These are phyloP conservation scores for Cromileptes altivelis DNA, from an alignment of 2,113 vertebrate genomes.

Conservation along the genomic window DNA sequence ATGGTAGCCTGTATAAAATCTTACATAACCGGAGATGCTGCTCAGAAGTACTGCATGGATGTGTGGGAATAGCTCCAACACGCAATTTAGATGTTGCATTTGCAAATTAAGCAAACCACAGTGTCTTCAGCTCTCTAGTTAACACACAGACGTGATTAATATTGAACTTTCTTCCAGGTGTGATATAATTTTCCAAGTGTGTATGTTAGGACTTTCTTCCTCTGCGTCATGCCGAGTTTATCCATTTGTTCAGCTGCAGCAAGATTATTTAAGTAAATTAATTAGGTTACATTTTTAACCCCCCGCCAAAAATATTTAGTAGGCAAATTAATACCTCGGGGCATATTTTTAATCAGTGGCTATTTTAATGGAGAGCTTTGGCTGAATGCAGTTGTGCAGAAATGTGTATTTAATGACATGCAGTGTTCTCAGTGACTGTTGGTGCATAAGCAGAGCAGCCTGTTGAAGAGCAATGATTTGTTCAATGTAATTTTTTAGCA, in stretches of 20 bases:
- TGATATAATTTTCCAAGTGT: neutral
- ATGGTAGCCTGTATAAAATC: neutral
- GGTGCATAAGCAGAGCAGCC: neutral
- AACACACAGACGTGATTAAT: neutral
- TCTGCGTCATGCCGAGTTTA: constrained; percentile 3
- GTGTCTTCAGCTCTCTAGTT: neutral
- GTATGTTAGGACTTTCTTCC: neutral
- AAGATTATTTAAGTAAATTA: constrained; percentile 48
- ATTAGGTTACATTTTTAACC: constrained; percentile 62
- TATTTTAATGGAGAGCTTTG: constrained; percentile 49
- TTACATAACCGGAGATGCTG: neutral
- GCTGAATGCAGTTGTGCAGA: constrained; percentile 23
- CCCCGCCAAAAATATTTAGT: constrained; percentile 63
- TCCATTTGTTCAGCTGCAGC: constrained; percentile 29
- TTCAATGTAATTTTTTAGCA: neutral
- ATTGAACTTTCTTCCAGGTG: neutral
- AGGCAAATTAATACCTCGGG: constrained; percentile 62
- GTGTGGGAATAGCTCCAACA: neutral
- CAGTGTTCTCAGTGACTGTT: constrained; percentile 7
- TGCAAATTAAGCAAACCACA: neutral
- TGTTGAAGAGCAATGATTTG: neutral
- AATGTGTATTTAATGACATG: constrained; percentile 24
- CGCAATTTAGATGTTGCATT: neutral
- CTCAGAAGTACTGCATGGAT: neutral
- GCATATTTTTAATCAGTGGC: constrained; percentile 51